Percentiles rank a stretch among this genome's conserved stretches.
Evolutionary conservation across 2,888 invertebrate species (phyloP).

Genomic region (Cyrtodaria siliqua): DNA sequence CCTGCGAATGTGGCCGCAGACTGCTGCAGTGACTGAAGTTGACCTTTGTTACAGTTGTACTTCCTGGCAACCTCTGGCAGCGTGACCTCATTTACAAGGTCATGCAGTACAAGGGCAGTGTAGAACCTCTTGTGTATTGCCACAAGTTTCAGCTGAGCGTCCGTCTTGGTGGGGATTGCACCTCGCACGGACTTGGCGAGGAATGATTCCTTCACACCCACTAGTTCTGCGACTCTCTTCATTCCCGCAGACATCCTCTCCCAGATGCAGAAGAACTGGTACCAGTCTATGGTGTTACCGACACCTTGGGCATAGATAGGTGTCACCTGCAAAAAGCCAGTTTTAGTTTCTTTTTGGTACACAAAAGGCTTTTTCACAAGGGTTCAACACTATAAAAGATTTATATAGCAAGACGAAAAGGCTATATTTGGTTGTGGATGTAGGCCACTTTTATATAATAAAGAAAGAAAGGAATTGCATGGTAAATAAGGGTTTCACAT

Average conservation of each 20-base stretch:
- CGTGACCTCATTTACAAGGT: constrained; percentile 94
- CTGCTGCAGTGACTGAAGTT: constrained; percentile 97
- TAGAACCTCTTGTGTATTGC: constrained; percentile 86
- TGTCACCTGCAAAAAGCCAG: constrained; percentile 91
- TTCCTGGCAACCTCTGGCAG: constrained; percentile 93
- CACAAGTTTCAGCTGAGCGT: constrained; percentile 68
- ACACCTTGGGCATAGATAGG: constrained; percentile 94
- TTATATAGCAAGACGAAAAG: no score
- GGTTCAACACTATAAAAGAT: no score
- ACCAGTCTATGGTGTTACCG: constrained; percentile 90
- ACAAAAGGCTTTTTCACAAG: no score
- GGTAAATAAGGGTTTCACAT: no score
- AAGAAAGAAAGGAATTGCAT: no score
- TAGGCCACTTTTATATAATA: no score
- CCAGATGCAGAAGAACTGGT: constrained; percentile 91
- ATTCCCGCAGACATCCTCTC: constrained; percentile 92
- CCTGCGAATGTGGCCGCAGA: constrained; percentile 97
- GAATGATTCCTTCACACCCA: constrained; percentile 95
- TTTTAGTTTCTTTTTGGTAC: no score
- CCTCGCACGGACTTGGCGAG: constrained; percentile 88
- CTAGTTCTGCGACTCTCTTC: constrained; percentile 94
- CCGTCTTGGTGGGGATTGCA: constrained; percentile 72
- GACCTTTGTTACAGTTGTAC: constrained; percentile 94
- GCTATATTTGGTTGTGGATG: no score
- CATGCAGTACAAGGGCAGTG: constrained; percentile 95